Base-by-base conservation (phyloP, 2,888 invertebrate species). In the Eupithecia inturbata region DNA sequence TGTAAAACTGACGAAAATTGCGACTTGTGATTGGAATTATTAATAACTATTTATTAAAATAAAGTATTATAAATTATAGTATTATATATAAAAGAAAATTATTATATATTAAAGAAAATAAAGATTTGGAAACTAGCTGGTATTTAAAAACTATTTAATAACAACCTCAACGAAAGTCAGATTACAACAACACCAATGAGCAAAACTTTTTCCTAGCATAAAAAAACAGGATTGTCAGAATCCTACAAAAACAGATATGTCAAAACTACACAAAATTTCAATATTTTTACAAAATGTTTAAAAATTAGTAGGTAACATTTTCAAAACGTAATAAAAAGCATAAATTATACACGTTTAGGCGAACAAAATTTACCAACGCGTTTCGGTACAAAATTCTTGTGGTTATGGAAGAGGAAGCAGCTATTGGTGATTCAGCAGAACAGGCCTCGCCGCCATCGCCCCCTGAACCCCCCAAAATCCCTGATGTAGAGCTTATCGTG, bases 401-500 rank as follows among this genome's bases (percentile, higher is more conserved):
- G 53, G 77, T 57, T 68, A 92, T 92, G 91, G 85, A 83, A 9
- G 87, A 87, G 10, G 82, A 80, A 4, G 83, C 83, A 86, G 85
- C 84, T 7, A 86, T 85, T 12, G 88, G 85, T 7, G 83, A 76
- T 31, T 86, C 60, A 0, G 83, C 82, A 1, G 45, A 66, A n/a
- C 36, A 64, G 22, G 78, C 70, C n/a, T 41, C 70, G 1, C 77
- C 80, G 22, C 49, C 70, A 1, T 77, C 80, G 0, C 84, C 82
- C 49, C 85, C 87, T 0, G 84, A 84, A 60, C 87, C 86, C 3
- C 84, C 87, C 0, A 88, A 87, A 72, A 73, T 88, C 7, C 92
- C 91, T 19, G 93, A 93, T 62, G 92, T 90, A 10, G 93, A 93
- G 75, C 83, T 95, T 3, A 75, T 90, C 3, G 91, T 94, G 3